Conservation (phyloP, 2,113 vertebrate genomes). For the Oceanites oceanicus region DNA sequence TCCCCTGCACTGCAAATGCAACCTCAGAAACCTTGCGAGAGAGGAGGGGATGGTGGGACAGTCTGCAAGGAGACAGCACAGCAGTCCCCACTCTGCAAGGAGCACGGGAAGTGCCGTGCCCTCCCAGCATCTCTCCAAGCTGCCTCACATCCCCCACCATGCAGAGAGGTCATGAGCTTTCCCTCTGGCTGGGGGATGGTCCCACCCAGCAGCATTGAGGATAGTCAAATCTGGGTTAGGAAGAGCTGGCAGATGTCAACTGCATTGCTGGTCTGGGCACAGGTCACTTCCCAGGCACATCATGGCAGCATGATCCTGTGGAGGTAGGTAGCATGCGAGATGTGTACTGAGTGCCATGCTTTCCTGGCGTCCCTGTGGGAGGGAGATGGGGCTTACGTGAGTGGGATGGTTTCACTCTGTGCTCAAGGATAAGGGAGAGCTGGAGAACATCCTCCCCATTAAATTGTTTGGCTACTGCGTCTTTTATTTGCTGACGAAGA, state of each 20-base stretch:
- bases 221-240: background rate
- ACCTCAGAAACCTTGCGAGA: background rate
- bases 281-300: rapidly evolving
- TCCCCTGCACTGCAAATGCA: rapidly evolving
- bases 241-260: background rate
- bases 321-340: rapidly evolving
- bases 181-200: background rate
- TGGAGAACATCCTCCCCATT: background rate
- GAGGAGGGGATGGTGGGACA: background rate
- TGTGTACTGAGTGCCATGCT: rapidly evolving
- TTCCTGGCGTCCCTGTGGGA: background rate
- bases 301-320: rapidly evolving
- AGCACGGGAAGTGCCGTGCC: background rate
- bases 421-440: background rate
- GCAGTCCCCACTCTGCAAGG: background rate
- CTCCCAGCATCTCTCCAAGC: background rate
- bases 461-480: background rate
- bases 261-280: rapidly evolving
- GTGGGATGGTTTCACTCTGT: background rate
- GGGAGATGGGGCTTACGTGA: background rate
- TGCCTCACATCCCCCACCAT: rapidly evolving
- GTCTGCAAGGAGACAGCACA: background rate
- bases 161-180: background rate
- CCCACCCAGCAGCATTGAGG: rapidly evolving
- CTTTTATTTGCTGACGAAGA: background rate